Base-by-base conservation (phyloP, 2,113 vertebrate genomes). In the Progne subis region DNA sequence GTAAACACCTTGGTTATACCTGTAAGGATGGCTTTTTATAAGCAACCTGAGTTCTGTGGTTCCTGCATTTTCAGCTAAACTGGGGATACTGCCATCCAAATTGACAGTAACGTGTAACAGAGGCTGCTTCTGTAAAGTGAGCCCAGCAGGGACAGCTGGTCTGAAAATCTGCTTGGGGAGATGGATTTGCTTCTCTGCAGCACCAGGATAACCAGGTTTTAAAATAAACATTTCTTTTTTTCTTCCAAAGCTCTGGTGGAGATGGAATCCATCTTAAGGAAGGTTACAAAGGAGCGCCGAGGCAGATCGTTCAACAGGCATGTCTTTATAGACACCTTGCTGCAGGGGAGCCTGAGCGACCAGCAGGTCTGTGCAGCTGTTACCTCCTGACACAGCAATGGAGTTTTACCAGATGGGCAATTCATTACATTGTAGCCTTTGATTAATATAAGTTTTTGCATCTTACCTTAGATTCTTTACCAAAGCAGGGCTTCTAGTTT, bases 211-310 rank as follows among this genome's bases (percentile, higher is more conserved):
- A 85, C 49, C 78, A 85, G 60, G 23, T 94, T 95, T 94, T 93
- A 77, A 95, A 95, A 81, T 90, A 91, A 87, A 67, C 20, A 44
- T 81, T 90, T 82, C 11, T 92, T 95, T 94, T 88, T 88, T 94
- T 43, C 89, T 80, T 96, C 39, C 72, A 67, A 98, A 99, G 99
- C 99, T 59, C 97, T 99, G 86, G 92, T 95, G 55, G 98, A 99
- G 84, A 98, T 99, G 98, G 99, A 99, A 98, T 97, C 98, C 12
- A 92, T 98, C 93, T 97, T 99, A 94, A 98, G 98, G 97, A 99
- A 98, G 79, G 98, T 99, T 90, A 98, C 96, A 53, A 99, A 98
- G 92, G 98, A 99, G 64, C 98, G 98, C 53, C 98, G 98, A 96
- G 98, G 97, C 88, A 98, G 95, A 86, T 98, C 91, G 53, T 96